Percentiles rank a stretch among this genome's conserved stretches.
Evolutionary conservation across 1,140 invertebrate genomes (phyloP).

Genomic region (Drusus annulatus): DNA sequence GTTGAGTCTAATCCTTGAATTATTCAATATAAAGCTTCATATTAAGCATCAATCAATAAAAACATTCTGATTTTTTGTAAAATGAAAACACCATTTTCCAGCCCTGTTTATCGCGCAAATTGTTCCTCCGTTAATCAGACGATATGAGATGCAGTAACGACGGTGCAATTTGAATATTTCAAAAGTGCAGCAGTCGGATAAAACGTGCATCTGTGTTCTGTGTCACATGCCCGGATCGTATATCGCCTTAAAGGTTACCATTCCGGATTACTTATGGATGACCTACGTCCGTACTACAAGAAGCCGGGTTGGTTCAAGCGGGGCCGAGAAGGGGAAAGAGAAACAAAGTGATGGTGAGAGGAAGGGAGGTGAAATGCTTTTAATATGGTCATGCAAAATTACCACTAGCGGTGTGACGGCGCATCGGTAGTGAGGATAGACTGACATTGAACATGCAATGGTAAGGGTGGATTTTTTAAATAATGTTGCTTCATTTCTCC

Average conservation of each 20-base stretch:
- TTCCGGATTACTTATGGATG: conserved; percentile 56
- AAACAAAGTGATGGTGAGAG: neutral
- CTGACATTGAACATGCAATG: no score
- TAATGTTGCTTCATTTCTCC: no score
- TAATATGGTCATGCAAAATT: no score
- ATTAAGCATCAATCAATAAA: no score
- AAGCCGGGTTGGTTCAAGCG: neutral
- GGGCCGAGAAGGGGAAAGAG: neutral
- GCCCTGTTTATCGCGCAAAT: conserved; percentile 22
- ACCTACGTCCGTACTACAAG: conserved; percentile 31
- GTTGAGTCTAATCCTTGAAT: no score
- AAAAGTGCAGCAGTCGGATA: conserved; percentile 26
- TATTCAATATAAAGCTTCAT: no score
- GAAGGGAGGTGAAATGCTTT: no score
- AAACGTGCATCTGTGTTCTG: conserved; percentile 27
- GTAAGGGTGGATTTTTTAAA: no score
- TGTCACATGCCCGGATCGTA: conserved; percentile 51
- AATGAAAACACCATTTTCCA: neutral
- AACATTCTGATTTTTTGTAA: no score
- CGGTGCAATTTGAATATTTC: conserved; percentile 46
- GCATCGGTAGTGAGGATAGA: no score
- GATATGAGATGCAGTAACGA: conserved; percentile 15
- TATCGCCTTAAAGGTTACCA: conserved; percentile 48
- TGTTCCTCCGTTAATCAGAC: conserved; percentile 21
- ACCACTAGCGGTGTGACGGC: no score